Evolutionary conservation across 2,888 invertebrate species (phyloP).

Genomic region (Orchesellides sinensis): DNA sequence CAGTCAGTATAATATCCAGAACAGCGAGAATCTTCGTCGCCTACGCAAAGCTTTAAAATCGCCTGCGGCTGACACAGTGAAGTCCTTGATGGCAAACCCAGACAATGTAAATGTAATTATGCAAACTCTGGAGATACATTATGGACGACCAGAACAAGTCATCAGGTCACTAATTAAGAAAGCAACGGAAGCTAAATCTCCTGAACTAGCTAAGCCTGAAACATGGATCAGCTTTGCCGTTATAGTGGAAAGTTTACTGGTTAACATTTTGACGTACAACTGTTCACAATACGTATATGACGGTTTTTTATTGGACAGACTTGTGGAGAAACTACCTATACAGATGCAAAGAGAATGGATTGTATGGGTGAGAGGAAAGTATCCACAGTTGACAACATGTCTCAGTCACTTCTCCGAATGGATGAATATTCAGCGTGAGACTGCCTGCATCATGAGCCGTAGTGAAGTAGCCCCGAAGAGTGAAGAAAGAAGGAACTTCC

Average conservation of each 20-base stretch:
- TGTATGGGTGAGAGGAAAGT: background rate
- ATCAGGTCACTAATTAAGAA: background rate
- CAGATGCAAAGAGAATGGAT: background rate
- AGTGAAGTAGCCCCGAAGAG: too few relatives aligned
- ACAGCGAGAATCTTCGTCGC: background rate
- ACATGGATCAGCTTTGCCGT: background rate
- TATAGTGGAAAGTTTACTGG: background rate
- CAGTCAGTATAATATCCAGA: background rate
- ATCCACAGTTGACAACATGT: too few relatives aligned
- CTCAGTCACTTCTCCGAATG: too few relatives aligned
- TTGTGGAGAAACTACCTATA: background rate
- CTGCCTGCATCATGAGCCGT: background rate
- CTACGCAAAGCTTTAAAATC: background rate
- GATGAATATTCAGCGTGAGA: background rate
- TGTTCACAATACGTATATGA: background rate
- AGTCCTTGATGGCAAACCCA: background rate
- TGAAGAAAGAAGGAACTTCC: background rate
- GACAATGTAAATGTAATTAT: background rate
- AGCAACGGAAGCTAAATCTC: background rate
- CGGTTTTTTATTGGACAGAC: background rate
- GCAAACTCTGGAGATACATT: background rate
- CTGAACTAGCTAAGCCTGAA: background rate
- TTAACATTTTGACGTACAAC: background rate
- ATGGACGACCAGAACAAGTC: background rate
- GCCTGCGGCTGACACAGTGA: background rate